A percentile compares a stretch with the other conserved stretches of the same genome.
phyloP scores from a whole-genome alignment of 2,888 invertebrate genomes.

The Clanis bilineata region DNA sequence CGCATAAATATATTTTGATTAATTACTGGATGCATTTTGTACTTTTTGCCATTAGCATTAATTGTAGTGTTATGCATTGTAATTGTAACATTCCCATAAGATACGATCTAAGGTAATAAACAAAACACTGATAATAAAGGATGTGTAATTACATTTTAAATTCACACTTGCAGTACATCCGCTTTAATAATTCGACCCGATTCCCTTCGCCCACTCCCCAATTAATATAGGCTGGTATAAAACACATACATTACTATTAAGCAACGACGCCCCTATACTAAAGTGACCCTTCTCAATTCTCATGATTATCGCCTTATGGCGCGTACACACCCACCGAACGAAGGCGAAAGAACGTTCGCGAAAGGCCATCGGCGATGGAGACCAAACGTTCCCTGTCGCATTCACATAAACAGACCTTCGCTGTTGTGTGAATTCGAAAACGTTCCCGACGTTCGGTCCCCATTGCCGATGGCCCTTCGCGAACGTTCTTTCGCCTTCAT shows the following conservation, averaged over 20 bases:
- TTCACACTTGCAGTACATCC: constrained; percentile 7
- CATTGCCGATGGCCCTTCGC: no score
- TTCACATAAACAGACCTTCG: no score
- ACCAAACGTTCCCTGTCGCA: no score
- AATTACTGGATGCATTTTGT: not conserved
- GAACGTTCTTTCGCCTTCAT: no score
- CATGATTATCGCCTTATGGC: not conserved
- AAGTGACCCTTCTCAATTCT: not conserved
- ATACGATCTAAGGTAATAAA: not conserved
- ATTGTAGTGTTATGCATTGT: not conserved
- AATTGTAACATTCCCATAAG: not conserved
- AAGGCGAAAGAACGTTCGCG: no score
- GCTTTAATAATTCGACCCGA: not conserved
- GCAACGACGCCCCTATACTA: not conserved
- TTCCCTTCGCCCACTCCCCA: not conserved
- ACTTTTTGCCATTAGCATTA: not conserved
- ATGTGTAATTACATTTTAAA: constrained; percentile 5
- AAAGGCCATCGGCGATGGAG: no score
- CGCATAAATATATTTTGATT: not conserved
- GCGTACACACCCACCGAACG: not conserved
- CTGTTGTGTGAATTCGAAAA: no score
- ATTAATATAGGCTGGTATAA: not conserved
- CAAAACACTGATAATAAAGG: not conserved
- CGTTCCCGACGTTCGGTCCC: no score
- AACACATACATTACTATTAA: not conserved